A percentile compares a stretch with the other conserved stretches of the same genome.
Evolutionary conservation across 2,113 vertebrate species (phyloP).

Genomic region (Hemichromis elongatus): DNA sequence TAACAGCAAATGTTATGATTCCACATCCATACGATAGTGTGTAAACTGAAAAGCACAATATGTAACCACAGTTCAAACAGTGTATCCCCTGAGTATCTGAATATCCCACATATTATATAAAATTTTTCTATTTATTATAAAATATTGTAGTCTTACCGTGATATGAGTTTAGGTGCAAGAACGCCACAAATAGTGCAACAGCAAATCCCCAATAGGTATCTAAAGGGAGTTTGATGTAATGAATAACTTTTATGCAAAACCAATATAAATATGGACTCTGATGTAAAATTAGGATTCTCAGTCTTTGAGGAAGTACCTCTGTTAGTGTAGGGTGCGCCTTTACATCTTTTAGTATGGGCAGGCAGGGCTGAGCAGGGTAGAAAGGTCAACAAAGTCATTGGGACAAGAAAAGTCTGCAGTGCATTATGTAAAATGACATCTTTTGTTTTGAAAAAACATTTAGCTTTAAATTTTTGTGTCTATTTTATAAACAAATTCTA

Average conservation of each 20-base stretch:
- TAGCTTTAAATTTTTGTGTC: not conserved
- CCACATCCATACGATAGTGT: conserved; percentile 64
- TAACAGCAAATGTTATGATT: conserved; percentile 52
- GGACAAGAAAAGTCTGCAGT: not conserved
- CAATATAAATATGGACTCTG: not conserved
- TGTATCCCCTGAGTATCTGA: not conserved
- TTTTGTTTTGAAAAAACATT: not conserved
- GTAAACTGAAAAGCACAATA: conserved; percentile 44
- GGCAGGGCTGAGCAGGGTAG: conserved; percentile 39
- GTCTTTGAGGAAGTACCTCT: conserved; percentile 29
- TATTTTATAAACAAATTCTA: not conserved
- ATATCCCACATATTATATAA: not conserved
- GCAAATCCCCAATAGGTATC: conserved; percentile 56
- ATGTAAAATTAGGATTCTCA: not conserved
- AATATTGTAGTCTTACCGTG: conserved; percentile 36
- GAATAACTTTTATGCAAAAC: not conserved
- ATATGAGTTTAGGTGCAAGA: conserved; percentile 36
- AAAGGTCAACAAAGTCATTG: not conserved
- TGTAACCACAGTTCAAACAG: not conserved
- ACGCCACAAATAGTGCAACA: conserved; percentile 48
- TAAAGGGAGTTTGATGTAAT: not conserved
- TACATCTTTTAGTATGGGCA: conserved; percentile 49
- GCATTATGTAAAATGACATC: not conserved
- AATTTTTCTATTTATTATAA: not conserved
- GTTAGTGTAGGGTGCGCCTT: conserved; percentile 47